Conservation (phyloP, 2,797 vertebrate species). For the Sciaenops ocellatus region DNA sequence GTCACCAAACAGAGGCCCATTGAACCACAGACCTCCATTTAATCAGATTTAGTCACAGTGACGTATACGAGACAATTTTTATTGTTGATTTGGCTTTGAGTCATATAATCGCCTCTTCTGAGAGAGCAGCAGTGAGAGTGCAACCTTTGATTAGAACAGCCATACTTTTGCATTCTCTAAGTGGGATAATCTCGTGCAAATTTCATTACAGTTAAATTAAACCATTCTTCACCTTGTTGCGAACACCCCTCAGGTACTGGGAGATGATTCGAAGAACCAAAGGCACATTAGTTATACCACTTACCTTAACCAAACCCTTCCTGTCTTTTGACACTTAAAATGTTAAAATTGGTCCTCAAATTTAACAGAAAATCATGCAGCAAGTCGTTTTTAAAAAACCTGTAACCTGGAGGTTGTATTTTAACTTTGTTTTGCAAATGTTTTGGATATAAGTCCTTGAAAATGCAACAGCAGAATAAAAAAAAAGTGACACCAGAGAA, state of each 20-base stretch:
- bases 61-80: constrained; percentile 4
- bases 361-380: neutral
- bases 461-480: too few species aligned
- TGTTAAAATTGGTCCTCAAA: neutral
- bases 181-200: constrained; percentile 32
- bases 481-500: too few species aligned
- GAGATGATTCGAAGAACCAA: constrained; percentile 8
- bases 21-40: constrained; percentile 18
- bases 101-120: constrained; percentile 41
- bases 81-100: constrained; percentile 36
- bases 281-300: constrained; percentile 3
- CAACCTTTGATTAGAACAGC: constrained; percentile 31
- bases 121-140: constrained; percentile 7
- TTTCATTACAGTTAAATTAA: constrained; percentile 51
- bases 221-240: constrained; percentile 33
- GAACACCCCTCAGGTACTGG: constrained; percentile 17
- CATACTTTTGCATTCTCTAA: constrained; percentile 8
- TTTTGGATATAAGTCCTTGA: too few species aligned
- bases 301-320: neutral
- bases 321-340: neutral
- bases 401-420: neutral
- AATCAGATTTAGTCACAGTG: constrained; percentile 34
- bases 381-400: neutral
- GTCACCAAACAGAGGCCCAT: constrained; percentile 17
- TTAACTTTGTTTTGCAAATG: too few species aligned